Evolutionary conservation across 53 echinoderm and acorn worm species (phyloP), one percentile per base, ranked within the genome.

Genomic region (Paracentrotus lividus): DNA sequence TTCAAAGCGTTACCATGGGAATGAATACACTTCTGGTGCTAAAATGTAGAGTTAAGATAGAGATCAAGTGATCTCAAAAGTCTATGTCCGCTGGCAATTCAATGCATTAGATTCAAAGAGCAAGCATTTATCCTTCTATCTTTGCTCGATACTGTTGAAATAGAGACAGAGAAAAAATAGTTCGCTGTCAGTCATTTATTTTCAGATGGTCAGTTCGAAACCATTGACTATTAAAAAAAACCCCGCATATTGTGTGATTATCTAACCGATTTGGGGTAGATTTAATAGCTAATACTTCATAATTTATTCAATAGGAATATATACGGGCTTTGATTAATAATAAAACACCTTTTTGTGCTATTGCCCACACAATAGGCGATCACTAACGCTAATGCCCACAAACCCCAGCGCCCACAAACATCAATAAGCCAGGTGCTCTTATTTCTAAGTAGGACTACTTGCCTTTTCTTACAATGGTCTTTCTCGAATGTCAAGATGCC

Each of bases 21-120:
- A 72, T 7, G 72, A 15, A 38, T 16, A 2, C 9, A 72, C 72
- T 72, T 40, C 72, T 72, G 72, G 72, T 72, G 20, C 21, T 38
- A 18, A 72, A 69, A 36, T 38, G 33, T 72, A 9, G 40, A 72
- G 72, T 72, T 40, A 40, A 72, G 72, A 72, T 38, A 40, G 20
- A 72, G 72, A 72, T 72, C 18, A 32, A 72, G 38, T 72, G 40
- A 40, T 40, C 21, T 40, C 29, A 72, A 6, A 72, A 72, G 40
- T 18, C 72, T 40, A 9, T 40, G 18, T 72, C 72, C 42, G 16
- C 72, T 16, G 72, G 72, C 72, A 21, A 32, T 72, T 72, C 32
- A 40, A 40, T 72, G 72, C 72, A 72, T 72, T 72, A 72, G 72
- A 40, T 36, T 27, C 72, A 38, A 72, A 72, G n/a, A n/a, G 72